Conservation (phyloP, 2,113 vertebrate species). For the Pluvialis apricaria region DNA sequence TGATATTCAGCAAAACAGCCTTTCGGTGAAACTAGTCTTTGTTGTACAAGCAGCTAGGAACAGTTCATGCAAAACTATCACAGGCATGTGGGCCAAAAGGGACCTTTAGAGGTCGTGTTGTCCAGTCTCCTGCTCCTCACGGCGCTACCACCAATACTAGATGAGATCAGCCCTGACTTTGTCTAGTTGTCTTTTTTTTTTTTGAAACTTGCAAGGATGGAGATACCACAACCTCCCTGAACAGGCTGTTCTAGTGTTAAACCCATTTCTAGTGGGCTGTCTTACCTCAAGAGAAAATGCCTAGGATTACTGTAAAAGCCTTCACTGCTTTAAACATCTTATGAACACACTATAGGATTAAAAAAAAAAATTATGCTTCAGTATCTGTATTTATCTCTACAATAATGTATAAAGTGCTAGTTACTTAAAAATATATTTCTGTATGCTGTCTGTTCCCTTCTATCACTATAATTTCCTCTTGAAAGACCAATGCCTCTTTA, state of each 20-base stretch:
- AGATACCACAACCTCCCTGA: not conserved
- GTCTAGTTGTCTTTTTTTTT: not conserved
- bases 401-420: not conserved
- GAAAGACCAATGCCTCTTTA: not conserved
- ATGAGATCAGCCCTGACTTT: not conserved
- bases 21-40: not conserved
- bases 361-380: not conserved
- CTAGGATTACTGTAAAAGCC: not conserved
- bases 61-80: not conserved
- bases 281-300: not conserved
- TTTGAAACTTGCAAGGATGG: not conserved
- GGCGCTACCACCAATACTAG: not conserved
- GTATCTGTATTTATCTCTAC: not conserved
- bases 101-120: not conserved
- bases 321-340: not conserved
- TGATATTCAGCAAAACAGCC: not conserved
- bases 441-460: not conserved
- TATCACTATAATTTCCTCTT: not conserved
- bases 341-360: not conserved
- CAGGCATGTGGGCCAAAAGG: not conserved
- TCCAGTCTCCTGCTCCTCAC: not conserved
- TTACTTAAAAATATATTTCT: not conserved
- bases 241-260: not conserved
- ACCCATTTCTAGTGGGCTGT: not conserved
- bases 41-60: not conserved